Percentiles rank a stretch among this genome's conserved stretches.
Conservation (phyloP, 2,797 vertebrate genomes). For the Takifugu ocellatus region DNA sequence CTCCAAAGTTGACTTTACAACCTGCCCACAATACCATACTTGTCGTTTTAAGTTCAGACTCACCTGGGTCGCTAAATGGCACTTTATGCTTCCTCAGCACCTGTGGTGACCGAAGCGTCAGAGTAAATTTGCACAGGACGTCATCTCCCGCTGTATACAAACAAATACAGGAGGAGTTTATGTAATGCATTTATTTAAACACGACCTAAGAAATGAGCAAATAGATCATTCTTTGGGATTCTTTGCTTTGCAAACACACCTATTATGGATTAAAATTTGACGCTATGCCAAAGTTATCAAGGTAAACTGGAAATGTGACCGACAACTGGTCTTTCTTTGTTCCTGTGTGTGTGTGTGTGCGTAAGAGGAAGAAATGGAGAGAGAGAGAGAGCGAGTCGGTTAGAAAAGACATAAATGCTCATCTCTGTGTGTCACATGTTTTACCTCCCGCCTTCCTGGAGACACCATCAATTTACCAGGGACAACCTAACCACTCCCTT, state of each 20-base stretch:
- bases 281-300: conserved; percentile 80
- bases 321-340: conserved; percentile 77
- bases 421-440: conserved; percentile 50
- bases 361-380: background rate
- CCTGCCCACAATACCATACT: background rate
- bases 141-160: conserved; percentile 96
- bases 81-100: conserved; percentile 50
- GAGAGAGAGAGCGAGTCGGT: conserved; percentile 9
- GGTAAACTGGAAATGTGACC: conserved; percentile 77
- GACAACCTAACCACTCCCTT: conserved; percentile 73
- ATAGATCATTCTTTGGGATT: conserved; percentile 97
- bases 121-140: conserved; percentile 92
- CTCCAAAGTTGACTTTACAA: background rate
- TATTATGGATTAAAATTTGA: conserved; percentile 81
- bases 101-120: conserved; percentile 76
- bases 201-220: conserved; percentile 96
- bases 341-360: conserved; percentile 33
- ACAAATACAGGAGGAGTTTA: conserved; percentile 95
- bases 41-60: background rate
- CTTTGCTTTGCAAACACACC: conserved; percentile 92
- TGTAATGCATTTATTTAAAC: conserved; percentile 98
- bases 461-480: conserved; percentile 69
- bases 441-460: conserved; percentile 59
- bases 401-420: conserved; percentile 29
- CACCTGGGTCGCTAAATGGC: conserved; percentile 17